Evolutionary conservation across 1,140 invertebrate genomes (phyloP).

Genomic region (Rhopalosiphum padi): DNA sequence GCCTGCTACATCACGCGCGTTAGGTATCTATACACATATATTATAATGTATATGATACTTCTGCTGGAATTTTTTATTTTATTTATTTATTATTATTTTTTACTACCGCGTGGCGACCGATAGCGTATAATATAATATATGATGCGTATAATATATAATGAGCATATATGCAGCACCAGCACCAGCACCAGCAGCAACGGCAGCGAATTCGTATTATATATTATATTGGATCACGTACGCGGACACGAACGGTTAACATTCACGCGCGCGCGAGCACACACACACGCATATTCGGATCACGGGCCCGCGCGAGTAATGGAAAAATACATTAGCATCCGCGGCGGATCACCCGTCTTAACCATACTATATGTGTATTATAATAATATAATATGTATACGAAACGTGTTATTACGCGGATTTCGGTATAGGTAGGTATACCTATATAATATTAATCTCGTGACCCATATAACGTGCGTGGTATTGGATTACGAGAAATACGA

Average conservation of each 20-base stretch:
- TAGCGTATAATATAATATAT: background rate
- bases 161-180: background rate
- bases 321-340: conserved; percentile 43
- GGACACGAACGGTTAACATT: conserved; percentile 3
- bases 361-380: background rate
- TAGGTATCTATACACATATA: background rate
- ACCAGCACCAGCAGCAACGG: background rate
- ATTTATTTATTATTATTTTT: conserved; percentile 9
- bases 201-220: conserved; percentile 13
- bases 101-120: background rate
- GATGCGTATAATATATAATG: background rate
- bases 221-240: conserved; percentile 51
- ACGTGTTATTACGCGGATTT: conserved; percentile 56
- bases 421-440: background rate
- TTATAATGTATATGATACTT: background rate
- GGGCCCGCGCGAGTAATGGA: background rate
- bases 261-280: background rate
- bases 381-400: conserved; percentile 23
- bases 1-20: background rate
- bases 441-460: conserved; percentile 1
- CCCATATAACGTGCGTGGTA: conserved; percentile 24
- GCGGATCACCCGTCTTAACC: background rate
- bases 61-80: background rate
- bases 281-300: background rate
- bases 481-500: conserved; percentile 47